Conservation (phyloP, 2,888 invertebrate species). For the Mesorhabditis belari region DNA sequence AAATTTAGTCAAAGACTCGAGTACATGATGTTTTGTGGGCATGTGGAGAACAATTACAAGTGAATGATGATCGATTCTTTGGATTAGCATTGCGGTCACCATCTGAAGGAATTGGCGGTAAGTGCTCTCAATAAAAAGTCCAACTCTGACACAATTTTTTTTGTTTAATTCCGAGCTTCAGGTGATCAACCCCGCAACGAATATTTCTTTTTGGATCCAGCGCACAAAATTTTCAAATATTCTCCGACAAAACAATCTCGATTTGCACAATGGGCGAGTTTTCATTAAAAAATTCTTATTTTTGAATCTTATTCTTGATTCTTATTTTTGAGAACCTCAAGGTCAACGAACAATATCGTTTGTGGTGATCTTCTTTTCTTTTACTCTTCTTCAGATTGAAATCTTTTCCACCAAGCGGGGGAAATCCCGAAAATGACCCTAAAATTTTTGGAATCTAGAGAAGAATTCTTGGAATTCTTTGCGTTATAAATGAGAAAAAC, state of each 20-base stretch:
- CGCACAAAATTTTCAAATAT: slow-evolving; percentile 37
- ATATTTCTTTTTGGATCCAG: slow-evolving; percentile 41
- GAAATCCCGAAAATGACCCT: too few species aligned
- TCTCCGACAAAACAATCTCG: slow-evolving; percentile 34
- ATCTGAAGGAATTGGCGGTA: slow-evolving; percentile 33
- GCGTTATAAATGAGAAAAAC: too few species aligned
- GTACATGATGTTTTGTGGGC: slow-evolving; percentile 39
- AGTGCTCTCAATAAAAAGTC: background rate
- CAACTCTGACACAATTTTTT: background rate
- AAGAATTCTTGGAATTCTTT: too few species aligned
- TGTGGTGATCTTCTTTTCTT: too few species aligned
- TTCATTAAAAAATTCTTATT: background rate
- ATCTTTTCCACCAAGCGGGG: too few species aligned
- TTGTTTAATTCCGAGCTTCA: background rate
- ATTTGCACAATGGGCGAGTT: slow-evolving; percentile 32
- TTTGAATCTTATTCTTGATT: background rate
- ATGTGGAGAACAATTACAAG: slow-evolving; percentile 34
- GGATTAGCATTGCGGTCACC: slow-evolving; percentile 36
- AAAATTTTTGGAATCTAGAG: too few species aligned
- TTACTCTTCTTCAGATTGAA: too few species aligned
- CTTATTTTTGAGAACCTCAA: too few species aligned
- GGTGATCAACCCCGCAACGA: slow-evolving; percentile 40
- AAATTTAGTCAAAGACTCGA: slow-evolving; percentile 29
- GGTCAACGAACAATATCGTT: too few species aligned
- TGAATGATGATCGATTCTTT: slow-evolving; percentile 36